Conservation (phyloP, 2,888 invertebrate species). For the Parelbella ahira region DNA sequence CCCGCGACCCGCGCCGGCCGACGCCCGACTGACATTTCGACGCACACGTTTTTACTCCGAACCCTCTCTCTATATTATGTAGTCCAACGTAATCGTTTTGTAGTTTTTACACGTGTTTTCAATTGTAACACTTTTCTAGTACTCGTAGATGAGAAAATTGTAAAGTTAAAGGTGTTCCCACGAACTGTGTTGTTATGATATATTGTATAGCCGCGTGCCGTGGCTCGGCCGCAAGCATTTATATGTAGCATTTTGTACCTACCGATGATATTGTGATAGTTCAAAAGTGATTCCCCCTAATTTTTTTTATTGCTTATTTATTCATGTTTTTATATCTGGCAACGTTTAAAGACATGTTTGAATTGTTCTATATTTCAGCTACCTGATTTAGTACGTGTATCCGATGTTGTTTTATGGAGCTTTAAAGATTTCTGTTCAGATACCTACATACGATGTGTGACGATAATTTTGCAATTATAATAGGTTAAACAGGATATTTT, state of each 20-base stretch:
- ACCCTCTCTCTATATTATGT: slow-evolving; percentile 39
- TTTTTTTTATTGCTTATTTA: slow-evolving; percentile 13
- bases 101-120: slow-evolving; percentile 38
- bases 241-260: slow-evolving; percentile 60
- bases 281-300: slow-evolving; percentile 35
- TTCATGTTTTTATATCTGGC: slow-evolving; percentile 5
- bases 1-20: too few species aligned
- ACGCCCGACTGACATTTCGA: too few species aligned
- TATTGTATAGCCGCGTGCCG: too few species aligned
- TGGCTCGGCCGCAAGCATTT: too few species aligned
- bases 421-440: too few species aligned
- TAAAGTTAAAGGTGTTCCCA: too few species aligned
- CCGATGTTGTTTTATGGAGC: too few species aligned
- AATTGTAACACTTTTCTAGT: slow-evolving; percentile 23
- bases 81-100: slow-evolving; percentile 31
- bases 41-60: slow-evolving; percentile 43
- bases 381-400: slow-evolving; percentile 4
- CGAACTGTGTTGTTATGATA: too few species aligned
- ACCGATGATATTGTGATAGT: slow-evolving; percentile 54
- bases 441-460: too few species aligned
- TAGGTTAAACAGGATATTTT: background rate
- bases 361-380: slow-evolving; percentile 1
- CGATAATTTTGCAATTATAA: slow-evolving; percentile 6
- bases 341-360: slow-evolving; percentile 13
- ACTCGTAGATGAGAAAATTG: slow-evolving; percentile 24